These are phyloP conservation scores for Pollachius pollachius DNA, from an alignment of 2,113 vertebrate species.

Conservation along the genomic window DNA sequence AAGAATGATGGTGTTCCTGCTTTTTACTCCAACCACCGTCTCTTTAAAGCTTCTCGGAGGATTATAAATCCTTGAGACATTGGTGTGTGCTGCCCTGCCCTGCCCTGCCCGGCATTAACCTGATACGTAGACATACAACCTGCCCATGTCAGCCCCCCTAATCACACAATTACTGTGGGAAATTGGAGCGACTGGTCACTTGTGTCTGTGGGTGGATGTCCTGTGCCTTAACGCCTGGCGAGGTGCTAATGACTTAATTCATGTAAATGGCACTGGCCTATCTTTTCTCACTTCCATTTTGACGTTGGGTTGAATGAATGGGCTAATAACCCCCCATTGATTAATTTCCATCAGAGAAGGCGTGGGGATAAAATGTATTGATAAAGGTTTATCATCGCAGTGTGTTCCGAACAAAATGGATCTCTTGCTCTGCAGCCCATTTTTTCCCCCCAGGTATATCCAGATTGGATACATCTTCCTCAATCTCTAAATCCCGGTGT, in stretches of 20 bases:
- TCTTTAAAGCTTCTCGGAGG: too few relatives aligned
- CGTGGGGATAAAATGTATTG: not conserved
- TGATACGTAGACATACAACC: not conserved
- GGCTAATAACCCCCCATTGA: not conserved
- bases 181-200: constrained; percentile 22
- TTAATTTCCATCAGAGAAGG: not conserved
- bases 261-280: not conserved
- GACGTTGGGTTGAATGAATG: constrained; percentile 23
- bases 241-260: constrained; percentile 23
- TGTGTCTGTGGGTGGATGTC: constrained; percentile 26
- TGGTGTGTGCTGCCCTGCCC: too few relatives aligned
- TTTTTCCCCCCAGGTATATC: too few relatives aligned
- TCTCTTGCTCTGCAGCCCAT: too few relatives aligned
- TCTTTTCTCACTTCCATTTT: not conserved
- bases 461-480: too few relatives aligned
- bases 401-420: too few relatives aligned
- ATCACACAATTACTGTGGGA: constrained; percentile 30
- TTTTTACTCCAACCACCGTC: too few relatives aligned
- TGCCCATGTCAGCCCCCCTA: constrained; percentile 6
- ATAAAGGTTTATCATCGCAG: too few relatives aligned
- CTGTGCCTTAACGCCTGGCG: constrained; percentile 20
- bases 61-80: too few relatives aligned
- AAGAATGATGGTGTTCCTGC: too few relatives aligned
- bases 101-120: not conserved
- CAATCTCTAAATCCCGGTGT: not conserved